phyloP scores from a whole-genome alignment of 2,113 vertebrate genomes.

The Scartelaos histophorus region DNA sequence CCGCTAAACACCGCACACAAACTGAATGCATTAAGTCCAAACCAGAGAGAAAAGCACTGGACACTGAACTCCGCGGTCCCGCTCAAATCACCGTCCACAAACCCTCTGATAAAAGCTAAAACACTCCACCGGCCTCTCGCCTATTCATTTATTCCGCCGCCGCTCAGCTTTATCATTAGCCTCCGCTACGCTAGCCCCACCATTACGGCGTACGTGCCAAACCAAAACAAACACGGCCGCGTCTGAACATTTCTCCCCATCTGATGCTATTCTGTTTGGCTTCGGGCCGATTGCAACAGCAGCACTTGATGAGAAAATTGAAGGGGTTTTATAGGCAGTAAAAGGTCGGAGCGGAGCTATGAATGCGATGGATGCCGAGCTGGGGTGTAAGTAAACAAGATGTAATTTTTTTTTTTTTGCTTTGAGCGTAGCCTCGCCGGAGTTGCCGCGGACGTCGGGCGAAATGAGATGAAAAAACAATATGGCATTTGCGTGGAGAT shows the following conservation, averaged over 20 bases:
- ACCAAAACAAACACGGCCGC: neutral
- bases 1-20: neutral
- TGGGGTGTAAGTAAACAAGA: slow-evolving; percentile 9
- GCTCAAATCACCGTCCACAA: neutral
- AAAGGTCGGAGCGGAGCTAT: slow-evolving; percentile 6
- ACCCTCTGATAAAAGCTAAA: slow-evolving; percentile 24
- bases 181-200: neutral
- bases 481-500: neutral
- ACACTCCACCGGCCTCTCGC: neutral
- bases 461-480: slow-evolving; percentile 12
- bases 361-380: neutral
- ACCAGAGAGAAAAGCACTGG: neutral
- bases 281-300: neutral
- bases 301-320: slow-evolving; percentile 12
- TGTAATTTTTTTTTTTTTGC: slow-evolving; percentile 5
- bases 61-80: neutral
- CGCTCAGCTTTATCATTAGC: neutral
- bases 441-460: neutral
- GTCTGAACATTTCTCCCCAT: slow-evolving; percentile 1
- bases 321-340: slow-evolving; percentile 5
- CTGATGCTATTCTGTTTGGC: slow-evolving; percentile 11
- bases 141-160: slow-evolving; percentile 26
- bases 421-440: neutral
- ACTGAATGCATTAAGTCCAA: neutral
- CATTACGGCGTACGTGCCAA: slow-evolving; percentile 1